Evolutionary conservation across 1,140 invertebrate genomes (phyloP), one percentile per base, ranked within the genome.

Genomic region (Ceratosolen fusciceps): DNA sequence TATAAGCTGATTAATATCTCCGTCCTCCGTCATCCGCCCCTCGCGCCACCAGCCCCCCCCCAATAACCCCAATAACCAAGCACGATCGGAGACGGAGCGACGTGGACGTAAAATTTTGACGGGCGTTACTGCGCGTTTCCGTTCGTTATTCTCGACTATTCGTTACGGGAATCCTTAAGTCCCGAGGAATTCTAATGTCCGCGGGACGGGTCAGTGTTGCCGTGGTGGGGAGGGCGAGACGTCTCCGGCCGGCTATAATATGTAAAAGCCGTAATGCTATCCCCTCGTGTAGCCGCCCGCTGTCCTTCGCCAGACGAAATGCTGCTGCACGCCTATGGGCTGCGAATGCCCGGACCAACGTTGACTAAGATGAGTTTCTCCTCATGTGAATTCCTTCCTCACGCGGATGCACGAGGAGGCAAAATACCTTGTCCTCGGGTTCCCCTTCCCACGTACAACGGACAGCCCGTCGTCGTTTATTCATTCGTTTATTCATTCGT

Each of bases 281-380:
- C 19, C 21, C 4, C 31, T n/a, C 10, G 8, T 65, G 16, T 37
- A n/a, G 10, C n/a, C 21, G 34, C 31, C 31, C 10, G 31, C 9
- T 3, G 58, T 12, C 9, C 16, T 26, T 2, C 58, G 31, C 58
- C 12, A 62, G n/a, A n/a, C n/a, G n/a, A n/a, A n/a, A n/a, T n/a
- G n/a, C n/a, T n/a, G n/a, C n/a, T n/a, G n/a, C n/a, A n/a, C n/a
- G n/a, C n/a, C n/a, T n/a, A n/a, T n/a, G n/a, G 1, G 29, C 29
- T 65, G 31, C 31, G 60, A 1, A 31, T 34, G 12, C 21, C 4
- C 16, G 29, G 29, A 19, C 24, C 16, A 16, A 65, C n/a, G 60
- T 65, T 37, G 60, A 65, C 60, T 37, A n/a, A 65, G 60, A 65
- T 65, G 60, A 65, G 29, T 65, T 65, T 65, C 31, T 9, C 31